Conservation (phyloP, 2,888 invertebrate species). For the Biston betularia region DNA sequence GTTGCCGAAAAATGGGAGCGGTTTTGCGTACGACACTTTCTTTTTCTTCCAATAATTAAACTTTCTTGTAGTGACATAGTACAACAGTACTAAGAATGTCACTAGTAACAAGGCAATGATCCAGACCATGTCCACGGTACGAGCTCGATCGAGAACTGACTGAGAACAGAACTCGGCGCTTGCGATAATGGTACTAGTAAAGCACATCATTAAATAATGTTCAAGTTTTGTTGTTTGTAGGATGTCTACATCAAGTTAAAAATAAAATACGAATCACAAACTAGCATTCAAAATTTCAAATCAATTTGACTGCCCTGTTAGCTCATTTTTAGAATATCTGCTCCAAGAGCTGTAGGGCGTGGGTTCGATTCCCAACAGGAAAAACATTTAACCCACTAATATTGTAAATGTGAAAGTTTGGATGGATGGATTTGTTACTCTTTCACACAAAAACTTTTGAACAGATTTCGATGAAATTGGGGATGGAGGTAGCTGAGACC, state of each 20-base stretch:
- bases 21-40: conserved; percentile 43
- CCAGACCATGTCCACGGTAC: conserved; percentile 11
- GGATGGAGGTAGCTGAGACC: too few relatives aligned
- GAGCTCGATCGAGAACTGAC: not conserved
- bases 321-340: too few relatives aligned
- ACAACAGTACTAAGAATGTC: conserved; percentile 25
- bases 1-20: conserved; percentile 49
- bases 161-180: not conserved
- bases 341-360: too few relatives aligned
- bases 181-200: not conserved
- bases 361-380: too few relatives aligned
- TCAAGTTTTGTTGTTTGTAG: not conserved
- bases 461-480: too few relatives aligned
- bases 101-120: not conserved
- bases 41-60: conserved; percentile 44
- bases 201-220: not conserved
- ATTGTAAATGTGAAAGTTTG: too few relatives aligned
- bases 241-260: not conserved
- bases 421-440: too few relatives aligned
- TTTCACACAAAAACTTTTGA: too few relatives aligned
- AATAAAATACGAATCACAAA: not conserved
- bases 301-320: too few relatives aligned
- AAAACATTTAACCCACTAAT: too few relatives aligned
- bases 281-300: too few relatives aligned
- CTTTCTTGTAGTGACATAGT: conserved; percentile 35